Conservation (phyloP, 1,140 invertebrate genomes). For the Drosophila kanapiae region DNA sequence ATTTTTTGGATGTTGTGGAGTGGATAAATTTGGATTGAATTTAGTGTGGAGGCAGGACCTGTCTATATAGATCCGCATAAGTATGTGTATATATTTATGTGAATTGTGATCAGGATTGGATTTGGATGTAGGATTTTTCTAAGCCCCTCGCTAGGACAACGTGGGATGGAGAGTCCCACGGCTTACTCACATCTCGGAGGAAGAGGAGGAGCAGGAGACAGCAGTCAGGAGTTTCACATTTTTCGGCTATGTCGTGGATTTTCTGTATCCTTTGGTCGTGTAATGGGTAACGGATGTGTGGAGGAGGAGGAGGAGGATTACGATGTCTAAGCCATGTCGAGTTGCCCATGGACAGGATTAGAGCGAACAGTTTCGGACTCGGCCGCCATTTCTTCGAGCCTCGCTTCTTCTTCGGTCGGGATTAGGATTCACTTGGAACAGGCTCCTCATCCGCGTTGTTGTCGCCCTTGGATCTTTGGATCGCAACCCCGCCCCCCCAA, state of each 20-base stretch:
- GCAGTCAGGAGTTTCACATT: constrained; percentile 38
- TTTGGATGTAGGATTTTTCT: constrained; percentile 60
- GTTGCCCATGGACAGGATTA: constrained; percentile 67
- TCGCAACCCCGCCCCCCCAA: constrained; percentile 40
- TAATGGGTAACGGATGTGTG: constrained; percentile 48
- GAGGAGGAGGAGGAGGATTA: constrained; percentile 25
- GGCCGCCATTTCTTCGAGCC: constrained; percentile 54
- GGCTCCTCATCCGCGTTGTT: constrained; percentile 21
- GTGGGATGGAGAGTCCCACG: constrained; percentile 68
- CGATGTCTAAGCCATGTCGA: constrained; percentile 5
- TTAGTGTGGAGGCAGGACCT: constrained; percentile 68
- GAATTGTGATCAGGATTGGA: constrained; percentile 56
- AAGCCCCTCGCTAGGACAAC: constrained; percentile 65
- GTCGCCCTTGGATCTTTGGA: constrained; percentile 33
- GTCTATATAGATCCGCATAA: constrained; percentile 37
- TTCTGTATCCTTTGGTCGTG: constrained; percentile 39
- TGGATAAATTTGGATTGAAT: constrained; percentile 62
- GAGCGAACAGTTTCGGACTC: constrained; percentile 57
- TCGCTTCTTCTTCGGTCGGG: constrained; percentile 55
- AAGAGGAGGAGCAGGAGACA: constrained; percentile 9
- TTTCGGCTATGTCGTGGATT: constrained; percentile 14
- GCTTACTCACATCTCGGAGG: constrained; percentile 35
- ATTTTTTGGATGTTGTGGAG: constrained; percentile 71
- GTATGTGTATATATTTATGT: constrained; percentile 49
- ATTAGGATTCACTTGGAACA: constrained; percentile 65